Evolutionary conservation across 2,113 vertebrate genomes (phyloP).

Genomic region (Spea multiplicata): DNA sequence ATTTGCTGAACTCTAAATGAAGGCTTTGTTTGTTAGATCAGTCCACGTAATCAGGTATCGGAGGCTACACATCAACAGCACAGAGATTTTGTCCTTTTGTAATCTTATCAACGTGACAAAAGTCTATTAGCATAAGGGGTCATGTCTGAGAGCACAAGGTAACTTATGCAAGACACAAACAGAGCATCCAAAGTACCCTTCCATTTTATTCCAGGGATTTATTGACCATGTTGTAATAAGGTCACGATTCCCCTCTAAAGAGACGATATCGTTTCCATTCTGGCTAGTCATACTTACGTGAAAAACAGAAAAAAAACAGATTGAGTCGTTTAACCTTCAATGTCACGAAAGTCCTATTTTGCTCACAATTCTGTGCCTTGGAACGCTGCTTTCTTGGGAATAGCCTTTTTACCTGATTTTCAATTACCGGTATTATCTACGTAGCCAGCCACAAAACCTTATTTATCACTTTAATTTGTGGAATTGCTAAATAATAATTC

Average conservation of each 20-base stretch:
- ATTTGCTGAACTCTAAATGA: not conserved
- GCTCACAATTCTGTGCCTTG: no score
- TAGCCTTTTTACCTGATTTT: no score
- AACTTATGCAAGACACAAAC: not conserved
- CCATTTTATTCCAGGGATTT: not conserved
- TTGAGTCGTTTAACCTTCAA: no score
- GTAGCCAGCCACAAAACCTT: no score
- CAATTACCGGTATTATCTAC: no score
- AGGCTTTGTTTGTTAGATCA: not conserved
- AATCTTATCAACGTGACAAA: conserved; percentile 1
- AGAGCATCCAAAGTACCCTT: not conserved
- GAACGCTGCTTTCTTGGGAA: no score
- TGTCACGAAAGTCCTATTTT: no score
- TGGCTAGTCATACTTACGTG: no score
- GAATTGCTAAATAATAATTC: no score
- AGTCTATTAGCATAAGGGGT: not conserved
- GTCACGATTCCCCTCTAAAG: not conserved
- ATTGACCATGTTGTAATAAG: not conserved
- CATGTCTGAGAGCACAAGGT: not conserved
- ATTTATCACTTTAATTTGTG: no score
- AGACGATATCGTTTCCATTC: not conserved
- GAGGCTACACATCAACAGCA: not conserved
- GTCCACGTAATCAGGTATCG: not conserved
- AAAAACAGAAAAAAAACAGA: no score
- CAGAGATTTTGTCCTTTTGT: not conserved